phyloP scores from a whole-genome alignment of 2,888 invertebrate genomes.

The Amorpha juglandis region DNA sequence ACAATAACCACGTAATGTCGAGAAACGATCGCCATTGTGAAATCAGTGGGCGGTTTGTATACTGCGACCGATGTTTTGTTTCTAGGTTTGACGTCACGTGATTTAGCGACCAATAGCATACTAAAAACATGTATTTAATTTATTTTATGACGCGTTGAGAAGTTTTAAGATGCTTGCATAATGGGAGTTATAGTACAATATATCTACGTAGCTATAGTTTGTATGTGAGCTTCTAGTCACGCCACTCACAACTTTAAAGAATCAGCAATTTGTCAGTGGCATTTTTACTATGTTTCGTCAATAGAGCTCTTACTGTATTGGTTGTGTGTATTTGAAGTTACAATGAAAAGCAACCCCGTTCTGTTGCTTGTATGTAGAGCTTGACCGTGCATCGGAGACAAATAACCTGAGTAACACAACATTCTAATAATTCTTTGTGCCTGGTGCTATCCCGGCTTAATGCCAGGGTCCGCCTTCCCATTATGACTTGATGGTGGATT shows the following conservation, averaged over 20 bases:
- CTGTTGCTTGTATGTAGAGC: too few relatives aligned
- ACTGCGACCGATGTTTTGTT: constrained; percentile 20
- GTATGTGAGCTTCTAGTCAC: background rate
- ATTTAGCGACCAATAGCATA: constrained; percentile 15
- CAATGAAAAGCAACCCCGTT: too few relatives aligned
- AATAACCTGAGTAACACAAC: too few relatives aligned
- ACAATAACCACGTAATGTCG: constrained; percentile 65
- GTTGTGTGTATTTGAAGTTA: too few relatives aligned
- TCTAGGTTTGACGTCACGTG: constrained; percentile 14
- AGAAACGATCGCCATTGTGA: constrained; percentile 48
- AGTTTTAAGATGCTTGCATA: background rate
- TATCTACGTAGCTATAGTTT: too few relatives aligned
- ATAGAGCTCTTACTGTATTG: too few relatives aligned
- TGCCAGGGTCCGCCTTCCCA: too few relatives aligned
- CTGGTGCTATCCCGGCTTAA: too few relatives aligned
- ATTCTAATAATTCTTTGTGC: too few relatives aligned
- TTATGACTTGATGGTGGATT: too few relatives aligned
- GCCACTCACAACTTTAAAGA: background rate
- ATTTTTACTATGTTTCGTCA: too few relatives aligned
- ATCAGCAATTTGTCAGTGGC: background rate
- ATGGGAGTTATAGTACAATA: background rate
- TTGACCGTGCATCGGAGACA: too few relatives aligned
- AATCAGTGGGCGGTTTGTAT: constrained; percentile 34
- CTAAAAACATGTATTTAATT: constrained; percentile 2
- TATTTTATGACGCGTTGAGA: background rate